These are phyloP conservation scores for Dyspetes luteomarginatus DNA, from an alignment of 2,888 invertebrate species.

Conservation along the genomic window DNA sequence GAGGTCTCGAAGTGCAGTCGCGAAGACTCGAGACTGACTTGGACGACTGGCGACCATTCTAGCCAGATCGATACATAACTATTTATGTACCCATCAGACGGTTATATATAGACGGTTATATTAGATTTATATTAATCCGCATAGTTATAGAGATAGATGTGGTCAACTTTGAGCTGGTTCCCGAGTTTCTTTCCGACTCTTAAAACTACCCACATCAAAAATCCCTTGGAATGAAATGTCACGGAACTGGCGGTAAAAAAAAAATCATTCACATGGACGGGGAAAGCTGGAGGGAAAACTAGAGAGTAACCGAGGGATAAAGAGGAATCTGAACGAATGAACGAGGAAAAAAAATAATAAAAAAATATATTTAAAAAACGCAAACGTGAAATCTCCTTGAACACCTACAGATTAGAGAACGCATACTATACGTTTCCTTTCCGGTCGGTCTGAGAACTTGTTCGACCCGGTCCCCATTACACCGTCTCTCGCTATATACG, in stretches of 20 bases:
- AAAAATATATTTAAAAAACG: not conserved
- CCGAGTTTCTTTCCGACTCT: conserved; percentile 37
- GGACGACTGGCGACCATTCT: conserved; percentile 32
- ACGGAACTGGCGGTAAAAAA: conserved; percentile 34
- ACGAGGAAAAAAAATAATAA: conserved; percentile 10
- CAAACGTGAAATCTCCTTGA: conserved; percentile 49
- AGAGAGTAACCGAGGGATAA: conserved; percentile 14
- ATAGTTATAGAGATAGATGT: conserved; percentile 18
- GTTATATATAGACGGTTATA: not conserved
- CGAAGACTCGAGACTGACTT: conserved; percentile 52
- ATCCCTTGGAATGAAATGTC: conserved; percentile 51
- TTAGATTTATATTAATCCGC: not conserved
- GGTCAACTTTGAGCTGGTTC: conserved; percentile 39
- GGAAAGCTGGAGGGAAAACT: conserved; percentile 1
- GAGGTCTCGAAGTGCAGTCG: conserved; percentile 11
- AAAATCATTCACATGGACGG: not conserved
- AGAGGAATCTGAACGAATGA: not conserved
- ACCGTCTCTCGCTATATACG: not conserved
- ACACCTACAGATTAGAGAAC: conserved; percentile 49
- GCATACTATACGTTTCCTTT: conserved; percentile 36
- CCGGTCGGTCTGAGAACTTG: conserved; percentile 40
- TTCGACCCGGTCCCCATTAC: conserved; percentile 22
- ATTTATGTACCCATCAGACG: not conserved
- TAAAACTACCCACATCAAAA: conserved; percentile 19
- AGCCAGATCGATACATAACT: not conserved